A percentile compares a stretch with the other conserved stretches of the same genome.
These are phyloP conservation scores for Agrochola macilenta DNA, from an alignment of 2,888 invertebrate species.

Conservation along the genomic window DNA sequence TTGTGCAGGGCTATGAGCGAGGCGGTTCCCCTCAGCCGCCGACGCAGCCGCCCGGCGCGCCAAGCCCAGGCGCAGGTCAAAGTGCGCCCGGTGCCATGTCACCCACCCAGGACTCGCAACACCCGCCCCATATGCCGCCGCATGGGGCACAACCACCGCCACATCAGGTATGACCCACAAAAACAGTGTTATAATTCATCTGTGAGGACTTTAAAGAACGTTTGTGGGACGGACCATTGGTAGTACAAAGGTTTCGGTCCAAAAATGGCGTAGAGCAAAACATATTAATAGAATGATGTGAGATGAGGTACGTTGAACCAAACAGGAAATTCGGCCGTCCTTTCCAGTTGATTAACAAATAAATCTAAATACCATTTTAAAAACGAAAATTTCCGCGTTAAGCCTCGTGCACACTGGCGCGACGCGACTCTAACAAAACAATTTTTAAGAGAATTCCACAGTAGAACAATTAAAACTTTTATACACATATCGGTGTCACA, in stretches of 20 bases:
- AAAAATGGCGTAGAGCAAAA: neutral
- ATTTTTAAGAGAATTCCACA: too few species aligned
- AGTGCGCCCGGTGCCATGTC: slow-evolving; percentile 86
- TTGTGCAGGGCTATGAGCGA: slow-evolving; percentile 85
- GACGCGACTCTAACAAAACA: too few species aligned
- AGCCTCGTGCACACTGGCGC: neutral
- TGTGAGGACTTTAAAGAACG: neutral
- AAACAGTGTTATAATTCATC: neutral
- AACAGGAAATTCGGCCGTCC: neutral
- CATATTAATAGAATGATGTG: too few species aligned
- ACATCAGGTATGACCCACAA: slow-evolving; percentile 79
- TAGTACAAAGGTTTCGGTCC: neutral
- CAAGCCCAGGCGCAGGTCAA: slow-evolving; percentile 86
- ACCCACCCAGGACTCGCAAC: slow-evolving; percentile 87
- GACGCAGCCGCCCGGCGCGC: slow-evolving; percentile 85
- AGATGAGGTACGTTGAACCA: neutral
- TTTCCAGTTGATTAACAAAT: neutral
- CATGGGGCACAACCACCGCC: slow-evolving; percentile 84
- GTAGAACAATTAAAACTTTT: slow-evolving; percentile 6
- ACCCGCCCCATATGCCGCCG: slow-evolving; percentile 86
- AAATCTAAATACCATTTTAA: neutral
- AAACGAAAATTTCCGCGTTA: neutral
- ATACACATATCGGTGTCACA: neutral
- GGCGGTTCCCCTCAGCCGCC: slow-evolving; percentile 88
- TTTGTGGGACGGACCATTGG: neutral